Conservation (phyloP, 2,113 vertebrate species). For the Brachirus orientalis region DNA sequence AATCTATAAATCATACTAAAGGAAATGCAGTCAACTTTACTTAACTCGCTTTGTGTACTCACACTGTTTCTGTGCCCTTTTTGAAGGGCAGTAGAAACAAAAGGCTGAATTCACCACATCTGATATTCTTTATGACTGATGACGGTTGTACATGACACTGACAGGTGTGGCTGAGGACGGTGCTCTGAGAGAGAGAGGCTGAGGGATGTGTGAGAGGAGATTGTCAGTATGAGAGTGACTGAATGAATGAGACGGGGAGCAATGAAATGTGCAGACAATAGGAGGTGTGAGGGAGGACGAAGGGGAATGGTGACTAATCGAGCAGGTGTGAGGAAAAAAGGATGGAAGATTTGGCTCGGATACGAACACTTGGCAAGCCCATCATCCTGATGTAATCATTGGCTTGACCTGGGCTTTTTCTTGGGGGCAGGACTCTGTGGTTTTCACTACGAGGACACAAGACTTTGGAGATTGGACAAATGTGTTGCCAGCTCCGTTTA, state of each 20-base stretch:
- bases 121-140: slow-evolving; percentile 5
- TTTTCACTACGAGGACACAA: slow-evolving; percentile 27
- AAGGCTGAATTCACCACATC: not conserved
- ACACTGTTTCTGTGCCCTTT: not conserved
- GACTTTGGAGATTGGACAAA: slow-evolving; percentile 21
- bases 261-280: slow-evolving; percentile 29
- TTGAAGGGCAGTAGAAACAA: not conserved
- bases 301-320: slow-evolving; percentile 31
- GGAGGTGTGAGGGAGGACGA: slow-evolving; percentile 14
- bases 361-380: slow-evolving; percentile 47
- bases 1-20: not conserved
- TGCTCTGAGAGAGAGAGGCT: no score
- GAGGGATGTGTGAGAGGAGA: not conserved
- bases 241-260: slow-evolving; percentile 20
- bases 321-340: slow-evolving; percentile 42
- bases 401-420: slow-evolving; percentile 34
- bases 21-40: not conserved
- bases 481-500: slow-evolving; percentile 32
- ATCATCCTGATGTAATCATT: slow-evolving; percentile 36
- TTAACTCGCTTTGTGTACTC: not conserved
- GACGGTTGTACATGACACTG: not conserved
- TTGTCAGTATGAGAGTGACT: slow-evolving; percentile 3
- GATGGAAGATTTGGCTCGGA: slow-evolving; percentile 33
- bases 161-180: not conserved
- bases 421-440: slow-evolving; percentile 18